phyloP scores from a whole-genome alignment of 2,113 vertebrate species.

The Phalacrocorax aristotelis region DNA sequence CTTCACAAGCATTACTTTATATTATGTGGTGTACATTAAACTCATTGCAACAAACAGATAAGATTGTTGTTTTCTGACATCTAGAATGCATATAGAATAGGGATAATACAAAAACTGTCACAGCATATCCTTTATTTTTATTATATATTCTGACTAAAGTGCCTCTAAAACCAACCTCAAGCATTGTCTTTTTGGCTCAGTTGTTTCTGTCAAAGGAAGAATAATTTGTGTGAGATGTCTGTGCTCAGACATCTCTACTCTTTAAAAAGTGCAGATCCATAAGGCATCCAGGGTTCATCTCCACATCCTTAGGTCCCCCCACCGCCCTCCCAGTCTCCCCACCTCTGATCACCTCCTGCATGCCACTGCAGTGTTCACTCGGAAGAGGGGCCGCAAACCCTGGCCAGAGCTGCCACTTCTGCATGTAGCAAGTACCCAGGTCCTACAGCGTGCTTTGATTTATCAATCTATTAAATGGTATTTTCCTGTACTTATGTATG shows the following conservation, averaged over 20 bases:
- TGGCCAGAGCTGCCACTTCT: rapidly evolving
- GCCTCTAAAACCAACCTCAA: background rate
- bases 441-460: background rate
- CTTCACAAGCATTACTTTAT: background rate
- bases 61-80: background rate
- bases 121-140: background rate
- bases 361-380: background rate
- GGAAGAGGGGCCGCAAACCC: background rate
- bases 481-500: constrained; percentile 14
- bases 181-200: background rate
- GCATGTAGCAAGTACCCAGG: background rate
- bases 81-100: background rate
- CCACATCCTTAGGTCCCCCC: background rate
- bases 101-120: background rate
- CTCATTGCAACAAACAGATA: background rate
- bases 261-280: background rate
- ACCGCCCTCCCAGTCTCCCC: background rate
- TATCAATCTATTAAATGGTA: background rate
- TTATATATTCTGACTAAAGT: background rate
- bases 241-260: background rate
- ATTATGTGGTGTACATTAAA: background rate
- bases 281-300: background rate
- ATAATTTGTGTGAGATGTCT: background rate
- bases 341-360: background rate
- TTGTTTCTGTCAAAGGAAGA: background rate